Percentiles rank a stretch among this genome's conserved stretches.
Conservation (phyloP, 1,140 invertebrate genomes). For the Aphelinus atriplicis region DNA sequence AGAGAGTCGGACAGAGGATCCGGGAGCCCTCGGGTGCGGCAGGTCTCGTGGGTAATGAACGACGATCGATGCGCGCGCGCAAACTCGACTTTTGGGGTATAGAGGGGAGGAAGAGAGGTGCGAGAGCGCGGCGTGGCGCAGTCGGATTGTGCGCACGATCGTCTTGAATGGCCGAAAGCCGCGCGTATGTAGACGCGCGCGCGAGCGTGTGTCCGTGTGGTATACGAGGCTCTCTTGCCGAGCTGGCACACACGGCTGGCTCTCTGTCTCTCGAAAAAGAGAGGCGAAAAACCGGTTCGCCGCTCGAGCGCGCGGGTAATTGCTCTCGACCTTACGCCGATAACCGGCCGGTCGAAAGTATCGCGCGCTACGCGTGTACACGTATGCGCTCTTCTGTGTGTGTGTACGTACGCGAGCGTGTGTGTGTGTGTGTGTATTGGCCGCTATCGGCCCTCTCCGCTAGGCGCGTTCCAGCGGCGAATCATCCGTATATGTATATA, state of each 20-base stretch:
- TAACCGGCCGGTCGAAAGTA: conserved; percentile 38
- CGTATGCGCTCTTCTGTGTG: no score
- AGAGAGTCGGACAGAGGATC: no score
- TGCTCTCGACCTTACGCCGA: conserved; percentile 41
- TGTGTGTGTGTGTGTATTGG: background rate
- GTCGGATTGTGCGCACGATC: background rate
- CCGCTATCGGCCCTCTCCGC: conserved; percentile 2
- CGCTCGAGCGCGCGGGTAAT: conserved; percentile 19
- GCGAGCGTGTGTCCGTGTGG: background rate
- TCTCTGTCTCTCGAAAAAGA: conserved; percentile 11
- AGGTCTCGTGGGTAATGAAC: no score
- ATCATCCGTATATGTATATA: background rate
- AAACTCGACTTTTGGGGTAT: no score
- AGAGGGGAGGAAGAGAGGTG: background rate
- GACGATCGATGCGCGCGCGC: no score
- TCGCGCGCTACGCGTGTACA: conserved; percentile 19
- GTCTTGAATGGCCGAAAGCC: background rate
- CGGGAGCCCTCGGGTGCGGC: no score
- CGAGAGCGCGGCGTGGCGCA: background rate
- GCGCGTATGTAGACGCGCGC: background rate
- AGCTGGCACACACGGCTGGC: background rate
- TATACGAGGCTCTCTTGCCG: background rate
- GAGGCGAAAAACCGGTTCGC: conserved; percentile 37
- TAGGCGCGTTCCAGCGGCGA: background rate
- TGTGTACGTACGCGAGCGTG: background rate